These are phyloP conservation scores for Scomber colias DNA, from an alignment of 2,113 vertebrate genomes.

Conservation along the genomic window DNA sequence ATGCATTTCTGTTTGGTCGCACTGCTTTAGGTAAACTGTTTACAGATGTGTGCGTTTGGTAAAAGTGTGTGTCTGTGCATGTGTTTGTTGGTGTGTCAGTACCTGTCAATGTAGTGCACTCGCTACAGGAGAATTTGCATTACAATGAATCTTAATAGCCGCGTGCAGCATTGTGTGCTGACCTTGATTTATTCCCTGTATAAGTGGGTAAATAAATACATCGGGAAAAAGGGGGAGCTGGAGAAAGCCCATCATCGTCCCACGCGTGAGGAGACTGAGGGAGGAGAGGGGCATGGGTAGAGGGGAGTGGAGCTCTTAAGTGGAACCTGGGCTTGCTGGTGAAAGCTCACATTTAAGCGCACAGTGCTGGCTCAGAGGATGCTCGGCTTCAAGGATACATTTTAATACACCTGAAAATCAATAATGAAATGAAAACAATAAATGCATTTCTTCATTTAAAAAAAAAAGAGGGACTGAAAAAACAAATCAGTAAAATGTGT, in stretches of 20 bases:
- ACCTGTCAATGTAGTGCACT: slow-evolving; percentile 78
- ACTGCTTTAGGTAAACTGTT: slow-evolving; percentile 40
- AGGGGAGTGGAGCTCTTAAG: slow-evolving; percentile 15
- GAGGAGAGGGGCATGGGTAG: background rate
- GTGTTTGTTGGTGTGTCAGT: slow-evolving; percentile 67
- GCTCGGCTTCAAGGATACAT: background rate
- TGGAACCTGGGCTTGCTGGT: slow-evolving; percentile 18
- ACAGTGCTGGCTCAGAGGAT: slow-evolving; percentile 2
- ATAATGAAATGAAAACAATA: background rate
- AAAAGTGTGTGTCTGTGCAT: background rate
- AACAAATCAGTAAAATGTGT: background rate
- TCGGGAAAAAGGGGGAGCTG: slow-evolving; percentile 13
- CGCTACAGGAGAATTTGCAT: slow-evolving; percentile 81
- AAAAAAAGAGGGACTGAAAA: background rate
- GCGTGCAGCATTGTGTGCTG: slow-evolving; percentile 75
- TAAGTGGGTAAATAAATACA: slow-evolving; percentile 83
- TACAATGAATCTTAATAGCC: slow-evolving; percentile 84
- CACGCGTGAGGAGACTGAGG: slow-evolving; percentile 62
- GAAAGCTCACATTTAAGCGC: background rate
- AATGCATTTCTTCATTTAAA: slow-evolving; percentile 5
- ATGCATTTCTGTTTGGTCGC: slow-evolving; percentile 23
- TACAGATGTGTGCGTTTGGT: slow-evolving; percentile 33
- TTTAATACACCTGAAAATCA: background rate
- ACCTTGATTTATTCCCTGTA: slow-evolving; percentile 84
- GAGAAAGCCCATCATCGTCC: slow-evolving; percentile 54